Evolutionary conservation across 1,140 invertebrate genomes (phyloP).

Genomic region (Brachionus paranguensis): DNA sequence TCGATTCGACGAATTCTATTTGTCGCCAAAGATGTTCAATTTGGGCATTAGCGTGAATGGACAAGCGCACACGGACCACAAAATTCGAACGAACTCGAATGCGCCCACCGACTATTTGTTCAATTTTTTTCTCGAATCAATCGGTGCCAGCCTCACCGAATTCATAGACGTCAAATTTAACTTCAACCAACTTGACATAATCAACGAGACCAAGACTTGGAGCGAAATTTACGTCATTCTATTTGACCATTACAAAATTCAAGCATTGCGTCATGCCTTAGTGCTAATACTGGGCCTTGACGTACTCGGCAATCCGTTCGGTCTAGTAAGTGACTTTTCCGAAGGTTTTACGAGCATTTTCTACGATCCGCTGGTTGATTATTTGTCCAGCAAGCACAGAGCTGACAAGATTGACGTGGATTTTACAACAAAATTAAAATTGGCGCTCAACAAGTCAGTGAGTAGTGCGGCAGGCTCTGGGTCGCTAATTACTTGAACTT

Average conservation of each 20-base stretch:
- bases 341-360: constrained; percentile 43
- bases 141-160: constrained; percentile 62
- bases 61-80: constrained; percentile 51
- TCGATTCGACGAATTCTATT: constrained; percentile 16
- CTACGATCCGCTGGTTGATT: constrained; percentile 3
- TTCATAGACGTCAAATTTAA: constrained; percentile 63
- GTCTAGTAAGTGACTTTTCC: constrained; percentile 55
- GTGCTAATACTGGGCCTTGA: constrained; percentile 57
- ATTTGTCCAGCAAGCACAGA: not conserved
- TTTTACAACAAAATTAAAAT: not conserved
- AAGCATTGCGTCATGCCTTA: constrained; percentile 55
- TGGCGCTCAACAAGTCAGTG: not conserved
- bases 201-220: constrained; percentile 42
- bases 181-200: constrained; percentile 47
- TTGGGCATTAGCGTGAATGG: constrained; percentile 66
- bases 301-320: constrained; percentile 58
- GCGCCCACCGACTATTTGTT: constrained; percentile 52
- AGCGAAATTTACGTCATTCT: constrained; percentile 32
- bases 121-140: constrained; percentile 62
- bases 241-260: constrained; percentile 43
- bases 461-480: constrained; percentile 54
- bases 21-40: constrained; percentile 43
- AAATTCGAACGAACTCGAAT: constrained; percentile 45
- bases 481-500: constrained; percentile 50
- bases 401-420: not conserved